These are phyloP conservation scores for Ophion ventricosus DNA, from an alignment of 2,888 invertebrate genomes.

Conservation along the genomic window DNA sequence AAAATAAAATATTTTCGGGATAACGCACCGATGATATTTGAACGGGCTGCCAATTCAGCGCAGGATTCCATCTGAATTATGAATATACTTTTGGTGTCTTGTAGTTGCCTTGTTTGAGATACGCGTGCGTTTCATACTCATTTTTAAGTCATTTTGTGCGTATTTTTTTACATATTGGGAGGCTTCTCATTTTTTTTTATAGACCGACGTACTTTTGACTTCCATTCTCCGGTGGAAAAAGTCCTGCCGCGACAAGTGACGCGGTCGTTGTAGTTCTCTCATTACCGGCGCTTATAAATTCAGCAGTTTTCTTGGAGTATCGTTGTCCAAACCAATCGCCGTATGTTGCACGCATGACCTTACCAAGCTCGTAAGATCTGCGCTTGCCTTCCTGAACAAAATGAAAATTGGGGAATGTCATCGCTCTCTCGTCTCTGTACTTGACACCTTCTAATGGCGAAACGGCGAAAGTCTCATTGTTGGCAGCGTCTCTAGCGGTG, in stretches of 20 bases:
- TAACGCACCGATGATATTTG: slow-evolving; percentile 3
- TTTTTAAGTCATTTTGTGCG: background rate
- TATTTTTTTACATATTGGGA: background rate
- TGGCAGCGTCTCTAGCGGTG: background rate
- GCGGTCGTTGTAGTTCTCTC: slow-evolving; percentile 48
- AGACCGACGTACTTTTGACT: slow-evolving; percentile 43
- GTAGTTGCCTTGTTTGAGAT: no score
- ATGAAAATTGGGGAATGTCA: background rate
- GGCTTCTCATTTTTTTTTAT: no score
- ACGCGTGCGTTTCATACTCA: background rate
- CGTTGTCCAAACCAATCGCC: slow-evolving; percentile 32
- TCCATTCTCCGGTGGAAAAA: slow-evolving; percentile 50
- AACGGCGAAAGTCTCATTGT: background rate
- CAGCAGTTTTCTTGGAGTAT: slow-evolving; percentile 44
- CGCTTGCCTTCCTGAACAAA: slow-evolving; percentile 55
- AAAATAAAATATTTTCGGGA: slow-evolving; percentile 33
- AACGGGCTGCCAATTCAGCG: slow-evolving; percentile 61
- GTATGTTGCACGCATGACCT: slow-evolving; percentile 53
- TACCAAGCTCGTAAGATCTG: slow-evolving; percentile 51
- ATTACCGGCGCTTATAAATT: slow-evolving; percentile 39
- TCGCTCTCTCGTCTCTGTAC: background rate
- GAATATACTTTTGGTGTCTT: slow-evolving; percentile 7
- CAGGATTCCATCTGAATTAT: slow-evolving; percentile 46
- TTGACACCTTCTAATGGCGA: background rate
- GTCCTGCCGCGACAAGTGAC: slow-evolving; percentile 52